phyloP scores from a whole-genome alignment of 1,140 invertebrate genomes.

The Acromyrmex charruanus region DNA sequence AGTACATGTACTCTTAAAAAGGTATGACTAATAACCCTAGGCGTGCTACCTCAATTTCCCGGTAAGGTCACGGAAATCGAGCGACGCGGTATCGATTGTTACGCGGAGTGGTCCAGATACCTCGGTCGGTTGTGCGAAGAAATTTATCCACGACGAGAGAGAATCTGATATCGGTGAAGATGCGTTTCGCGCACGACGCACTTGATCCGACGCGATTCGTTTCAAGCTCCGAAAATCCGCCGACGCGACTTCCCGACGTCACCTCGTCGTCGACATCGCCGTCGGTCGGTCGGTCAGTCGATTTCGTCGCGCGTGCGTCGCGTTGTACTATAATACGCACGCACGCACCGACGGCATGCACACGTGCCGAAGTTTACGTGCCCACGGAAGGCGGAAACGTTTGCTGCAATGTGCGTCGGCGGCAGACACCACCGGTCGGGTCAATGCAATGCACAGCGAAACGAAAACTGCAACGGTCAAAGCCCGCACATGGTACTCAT shows the following conservation, averaged over 20 bases:
- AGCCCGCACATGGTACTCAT: background rate
- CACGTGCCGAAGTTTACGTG: slow-evolving; percentile 13
- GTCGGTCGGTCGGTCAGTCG: slow-evolving; percentile 22
- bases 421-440: slow-evolving; percentile 12
- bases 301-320: slow-evolving; percentile 33
- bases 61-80: slow-evolving; percentile 15
- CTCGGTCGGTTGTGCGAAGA: background rate
- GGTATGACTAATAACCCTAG: no score
- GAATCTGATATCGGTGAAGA: no score
- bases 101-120: background rate
- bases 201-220: background rate
- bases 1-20: no score
- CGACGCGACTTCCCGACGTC: background rate
- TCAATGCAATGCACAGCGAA: background rate
- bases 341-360: background rate
- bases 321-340: slow-evolving; percentile 1
- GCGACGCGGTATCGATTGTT: slow-evolving; percentile 53
- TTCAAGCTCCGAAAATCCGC: background rate
- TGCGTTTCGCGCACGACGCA: background rate
- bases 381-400: background rate
- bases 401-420: background rate
- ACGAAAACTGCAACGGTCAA: background rate
- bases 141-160: background rate
- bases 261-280: background rate
- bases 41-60: background rate